These are phyloP conservation scores for Proterorhinus semilunaris DNA, from an alignment of 2,113 vertebrate genomes.

Conservation along the genomic window DNA sequence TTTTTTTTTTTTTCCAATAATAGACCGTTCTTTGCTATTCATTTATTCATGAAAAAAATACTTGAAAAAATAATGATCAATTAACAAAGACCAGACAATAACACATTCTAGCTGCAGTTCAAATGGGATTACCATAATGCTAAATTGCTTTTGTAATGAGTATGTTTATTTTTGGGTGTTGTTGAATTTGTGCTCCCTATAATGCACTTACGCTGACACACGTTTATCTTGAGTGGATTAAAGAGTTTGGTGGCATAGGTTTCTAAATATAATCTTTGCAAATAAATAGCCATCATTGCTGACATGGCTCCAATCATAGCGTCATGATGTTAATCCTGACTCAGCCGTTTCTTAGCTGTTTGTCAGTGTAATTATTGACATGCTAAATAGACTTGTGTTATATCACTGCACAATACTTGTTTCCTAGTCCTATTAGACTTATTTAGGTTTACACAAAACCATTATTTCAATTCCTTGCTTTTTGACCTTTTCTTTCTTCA, in stretches of 20 bases:
- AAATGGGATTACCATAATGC: conserved; percentile 1
- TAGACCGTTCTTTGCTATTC: background rate
- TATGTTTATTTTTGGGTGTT: background rate
- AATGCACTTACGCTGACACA: background rate
- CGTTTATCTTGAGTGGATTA: background rate
- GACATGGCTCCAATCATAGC: too few species aligned
- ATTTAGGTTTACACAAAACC: too few species aligned
- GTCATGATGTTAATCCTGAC: too few species aligned
- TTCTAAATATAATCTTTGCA: background rate
- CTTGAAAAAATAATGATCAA: background rate
- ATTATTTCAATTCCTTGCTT: too few species aligned
- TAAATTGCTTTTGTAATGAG: background rate
- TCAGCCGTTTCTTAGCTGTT: too few species aligned
- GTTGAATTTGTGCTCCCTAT: background rate
- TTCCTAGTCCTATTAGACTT: too few species aligned
- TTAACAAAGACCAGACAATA: background rate
- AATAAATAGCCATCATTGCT: background rate
- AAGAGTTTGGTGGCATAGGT: background rate
- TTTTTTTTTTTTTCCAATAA: background rate
- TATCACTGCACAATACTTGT: too few species aligned
- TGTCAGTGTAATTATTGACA: too few species aligned
- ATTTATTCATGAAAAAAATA: conserved; percentile 1
- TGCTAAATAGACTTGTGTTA: too few species aligned
- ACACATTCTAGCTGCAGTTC: background rate
- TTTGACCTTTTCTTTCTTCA: too few species aligned